These are phyloP conservation scores for Hedychridium roseum DNA, from an alignment of 2,888 invertebrate genomes.

Conservation along the genomic window DNA sequence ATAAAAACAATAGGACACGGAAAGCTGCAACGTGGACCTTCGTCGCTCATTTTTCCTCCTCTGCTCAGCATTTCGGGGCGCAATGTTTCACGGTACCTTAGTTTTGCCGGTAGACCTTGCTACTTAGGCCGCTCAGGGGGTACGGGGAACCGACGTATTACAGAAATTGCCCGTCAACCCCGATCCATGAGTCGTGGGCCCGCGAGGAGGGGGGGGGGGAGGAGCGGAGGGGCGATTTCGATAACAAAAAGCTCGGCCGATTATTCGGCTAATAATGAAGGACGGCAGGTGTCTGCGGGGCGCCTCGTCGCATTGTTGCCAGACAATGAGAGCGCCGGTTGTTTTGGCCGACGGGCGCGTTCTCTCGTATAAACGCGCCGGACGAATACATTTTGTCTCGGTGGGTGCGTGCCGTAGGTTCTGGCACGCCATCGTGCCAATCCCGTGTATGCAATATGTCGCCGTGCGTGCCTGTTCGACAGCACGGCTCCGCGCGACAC, in stretches of 20 bases:
- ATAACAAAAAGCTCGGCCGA: slow-evolving; percentile 54
- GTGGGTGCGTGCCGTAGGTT: slow-evolving; percentile 34
- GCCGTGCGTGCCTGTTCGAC: slow-evolving; percentile 39
- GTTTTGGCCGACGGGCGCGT: slow-evolving; percentile 30
- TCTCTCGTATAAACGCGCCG: slow-evolving; percentile 6
- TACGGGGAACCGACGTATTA: slow-evolving; percentile 29
- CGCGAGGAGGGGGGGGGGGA: background rate
- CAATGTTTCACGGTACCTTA: too few species aligned
- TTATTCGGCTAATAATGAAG: slow-evolving; percentile 54
- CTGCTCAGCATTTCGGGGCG: slow-evolving; percentile 15
- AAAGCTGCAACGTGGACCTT: too few species aligned
- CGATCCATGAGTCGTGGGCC: slow-evolving; percentile 5
- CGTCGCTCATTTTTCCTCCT: too few species aligned
- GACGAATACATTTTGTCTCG: slow-evolving; percentile 28
- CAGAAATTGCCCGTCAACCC: slow-evolving; percentile 39
- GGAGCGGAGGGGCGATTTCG: slow-evolving; percentile 31
- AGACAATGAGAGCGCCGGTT: slow-evolving; percentile 45
- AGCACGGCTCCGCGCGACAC: background rate
- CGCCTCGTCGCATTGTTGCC: slow-evolving; percentile 31
- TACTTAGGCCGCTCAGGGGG: too few species aligned
- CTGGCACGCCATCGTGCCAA: slow-evolving; percentile 40
- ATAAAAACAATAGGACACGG: too few species aligned
- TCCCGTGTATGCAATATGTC: slow-evolving; percentile 55
- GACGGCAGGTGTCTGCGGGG: slow-evolving; percentile 57
- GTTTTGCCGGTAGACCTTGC: too few species aligned